Evolutionary conservation across 2,797 vertebrate species (phyloP).

Genomic region (Danio jaintianensis): DNA sequence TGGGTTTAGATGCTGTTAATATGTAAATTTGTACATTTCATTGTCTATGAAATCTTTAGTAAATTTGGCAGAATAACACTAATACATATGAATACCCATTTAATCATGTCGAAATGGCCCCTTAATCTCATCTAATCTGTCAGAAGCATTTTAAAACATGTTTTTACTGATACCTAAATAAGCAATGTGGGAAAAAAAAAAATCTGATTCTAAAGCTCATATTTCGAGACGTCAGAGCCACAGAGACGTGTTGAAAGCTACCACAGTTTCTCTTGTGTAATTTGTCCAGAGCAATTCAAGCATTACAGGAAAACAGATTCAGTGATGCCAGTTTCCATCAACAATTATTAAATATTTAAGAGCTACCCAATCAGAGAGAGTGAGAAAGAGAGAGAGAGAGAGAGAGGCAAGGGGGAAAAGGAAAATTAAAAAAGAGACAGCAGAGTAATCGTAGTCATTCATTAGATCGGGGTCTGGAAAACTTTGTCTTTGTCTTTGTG

Average conservation of each 20-base stretch:
- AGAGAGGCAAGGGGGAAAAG: background rate
- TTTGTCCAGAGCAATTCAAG: slow-evolving; percentile 39
- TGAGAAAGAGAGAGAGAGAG: background rate
- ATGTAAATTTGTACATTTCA: background rate
- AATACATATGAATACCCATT: too few relatives aligned
- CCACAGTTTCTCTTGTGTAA: slow-evolving; percentile 31
- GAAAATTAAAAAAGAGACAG: slow-evolving; percentile 8
- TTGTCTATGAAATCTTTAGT: too few relatives aligned
- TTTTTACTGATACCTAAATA: background rate
- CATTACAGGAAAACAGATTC: slow-evolving; percentile 51
- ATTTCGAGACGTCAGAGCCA: background rate
- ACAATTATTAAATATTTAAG: slow-evolving; percentile 57
- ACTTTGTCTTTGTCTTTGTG: slow-evolving; percentile 9
- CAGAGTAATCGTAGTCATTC: background rate
- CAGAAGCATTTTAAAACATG: background rate
- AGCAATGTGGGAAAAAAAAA: slow-evolving; percentile 20
- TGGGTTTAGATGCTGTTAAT: too few relatives aligned
- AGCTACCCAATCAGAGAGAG: slow-evolving; percentile 40
- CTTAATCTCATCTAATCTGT: background rate
- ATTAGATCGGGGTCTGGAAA: background rate
- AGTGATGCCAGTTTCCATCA: slow-evolving; percentile 58
- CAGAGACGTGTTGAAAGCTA: slow-evolving; percentile 8
- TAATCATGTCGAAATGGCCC: background rate
- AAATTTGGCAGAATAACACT: too few relatives aligned
- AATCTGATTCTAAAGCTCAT: slow-evolving; percentile 10